Evolutionary conservation across 2,113 vertebrate species (phyloP).

Genomic region (Chinchilla lanigera): DNA sequence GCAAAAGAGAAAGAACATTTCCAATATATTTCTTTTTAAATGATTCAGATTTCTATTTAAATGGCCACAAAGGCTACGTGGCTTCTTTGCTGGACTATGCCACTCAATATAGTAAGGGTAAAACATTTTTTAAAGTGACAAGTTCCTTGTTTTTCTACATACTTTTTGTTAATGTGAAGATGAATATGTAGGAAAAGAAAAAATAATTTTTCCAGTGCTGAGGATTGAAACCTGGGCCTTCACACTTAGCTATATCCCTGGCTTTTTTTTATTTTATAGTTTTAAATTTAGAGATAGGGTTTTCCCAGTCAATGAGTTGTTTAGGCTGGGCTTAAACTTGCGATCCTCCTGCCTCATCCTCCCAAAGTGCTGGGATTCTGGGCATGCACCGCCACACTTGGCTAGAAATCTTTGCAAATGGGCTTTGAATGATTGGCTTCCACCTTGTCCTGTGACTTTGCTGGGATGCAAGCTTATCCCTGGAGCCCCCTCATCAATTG

Average conservation of each 20-base stretch:
- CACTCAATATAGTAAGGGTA: neutral
- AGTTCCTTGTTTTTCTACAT: neutral
- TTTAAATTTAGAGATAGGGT: neutral
- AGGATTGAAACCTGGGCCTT: neutral
- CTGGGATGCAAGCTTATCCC: neutral
- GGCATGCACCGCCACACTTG: neutral
- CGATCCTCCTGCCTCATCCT: neutral
- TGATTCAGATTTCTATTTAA: neutral
- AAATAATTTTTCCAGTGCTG: neutral
- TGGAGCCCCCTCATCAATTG: too few relatives aligned
- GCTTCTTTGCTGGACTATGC: neutral
- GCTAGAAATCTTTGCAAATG: neutral
- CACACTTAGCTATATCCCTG: neutral
- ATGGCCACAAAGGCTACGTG: neutral
- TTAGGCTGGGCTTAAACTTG: neutral
- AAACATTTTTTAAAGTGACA: neutral
- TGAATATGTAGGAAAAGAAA: neutral
- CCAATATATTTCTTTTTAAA: neutral
- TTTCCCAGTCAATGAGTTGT: neutral
- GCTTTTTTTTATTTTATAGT: neutral
- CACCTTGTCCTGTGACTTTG: neutral
- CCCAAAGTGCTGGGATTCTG: neutral
- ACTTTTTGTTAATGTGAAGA: neutral
- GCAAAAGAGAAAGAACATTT: neutral
- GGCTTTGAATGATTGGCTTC: neutral